Evolutionary conservation across 2,888 invertebrate species (phyloP).

Genomic region (Serrognathus titanus): DNA sequence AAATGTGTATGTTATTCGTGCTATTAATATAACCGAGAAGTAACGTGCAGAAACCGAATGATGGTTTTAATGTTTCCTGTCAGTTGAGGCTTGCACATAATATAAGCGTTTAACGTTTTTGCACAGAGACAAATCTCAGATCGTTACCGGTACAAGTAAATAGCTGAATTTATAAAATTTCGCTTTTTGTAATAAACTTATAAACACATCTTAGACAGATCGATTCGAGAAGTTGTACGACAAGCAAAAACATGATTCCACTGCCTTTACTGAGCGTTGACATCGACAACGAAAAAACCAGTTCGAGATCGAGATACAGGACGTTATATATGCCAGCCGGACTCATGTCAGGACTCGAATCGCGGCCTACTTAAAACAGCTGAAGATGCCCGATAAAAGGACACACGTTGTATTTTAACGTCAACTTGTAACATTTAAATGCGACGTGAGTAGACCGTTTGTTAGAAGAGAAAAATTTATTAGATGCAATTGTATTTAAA

Average conservation of each 20-base stretch:
- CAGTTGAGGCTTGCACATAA: too few relatives aligned
- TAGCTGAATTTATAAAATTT: not conserved
- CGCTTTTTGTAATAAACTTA: conserved; percentile 34
- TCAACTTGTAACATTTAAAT: conserved; percentile 23
- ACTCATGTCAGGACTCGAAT: conserved; percentile 33
- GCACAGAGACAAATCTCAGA: too few relatives aligned
- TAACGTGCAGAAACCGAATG: too few relatives aligned
- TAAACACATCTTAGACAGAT: conserved; percentile 39
- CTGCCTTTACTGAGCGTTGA: conserved; percentile 31
- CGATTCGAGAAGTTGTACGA: conserved; percentile 41
- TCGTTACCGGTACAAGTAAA: too few relatives aligned
- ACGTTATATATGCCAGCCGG: conserved; percentile 41
- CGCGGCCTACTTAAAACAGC: conserved; percentile 41
- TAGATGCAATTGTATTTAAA: conserved; percentile 41
- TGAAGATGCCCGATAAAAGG: conserved; percentile 39
- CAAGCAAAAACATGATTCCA: conserved; percentile 39
- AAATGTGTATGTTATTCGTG: too few relatives aligned
- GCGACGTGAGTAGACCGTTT: conserved; percentile 24
- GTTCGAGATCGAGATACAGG: conserved; percentile 39
- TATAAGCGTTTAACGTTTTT: too few relatives aligned
- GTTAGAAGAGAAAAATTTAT: conserved; percentile 34
- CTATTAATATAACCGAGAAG: too few relatives aligned
- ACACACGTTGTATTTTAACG: conserved; percentile 44
- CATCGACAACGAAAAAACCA: conserved; percentile 35
- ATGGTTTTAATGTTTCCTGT: too few relatives aligned